Base-by-base conservation (phyloP, 2,797 vertebrate genomes). In the Ciconia nigra region DNA sequence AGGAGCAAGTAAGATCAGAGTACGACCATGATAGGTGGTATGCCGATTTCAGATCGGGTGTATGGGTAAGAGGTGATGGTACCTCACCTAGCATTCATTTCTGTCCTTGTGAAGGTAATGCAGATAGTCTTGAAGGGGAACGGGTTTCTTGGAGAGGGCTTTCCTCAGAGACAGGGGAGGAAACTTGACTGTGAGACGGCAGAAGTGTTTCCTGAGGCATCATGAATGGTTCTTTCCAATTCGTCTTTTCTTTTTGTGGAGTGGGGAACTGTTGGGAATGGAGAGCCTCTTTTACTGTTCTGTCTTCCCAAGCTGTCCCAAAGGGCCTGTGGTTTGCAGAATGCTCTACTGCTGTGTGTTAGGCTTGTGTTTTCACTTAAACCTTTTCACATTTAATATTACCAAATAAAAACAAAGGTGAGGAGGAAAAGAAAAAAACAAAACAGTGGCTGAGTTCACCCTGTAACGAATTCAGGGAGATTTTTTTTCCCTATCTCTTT, bases 11-110 rank as follows among this genome's bases (percentile, higher is more conserved):
- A 22, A 71, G n/a, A 17, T 31, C 26, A 57, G 41, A 54, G 9
- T 41, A 25, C 1, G 26, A 18, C 44, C 26, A 2, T n/a, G 46
- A 29, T 7, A n/a, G 35, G 19, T 51, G 5, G 10, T 29, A 2
- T 41, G 31, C 21, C 0, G 0, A 8, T 82, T 83, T 65, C 62
- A 84, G 21, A 26, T 35, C 0, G 2, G 12, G 13, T 72, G 1
- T 57, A 11, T 35, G 47, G 29, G 4, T 55, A 31, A 49, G 57
- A 66, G 17, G 33, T 87, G 63, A 12, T 62, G 31, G 17, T 82
- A 14, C 19, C 10, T 70, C 46, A 33, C 11, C 20, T 46, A 19
- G 37, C 21, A 54, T 78, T 84, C 8, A 4, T 65, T 80, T 84
- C 31, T 10, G 1, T 72, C 41, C 47, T 84, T 55, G 10, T 3